Evolutionary conservation across 2,888 invertebrate species (phyloP), one percentile per base, ranked within the genome.

Genomic region (Sussaba pulchella): DNA sequence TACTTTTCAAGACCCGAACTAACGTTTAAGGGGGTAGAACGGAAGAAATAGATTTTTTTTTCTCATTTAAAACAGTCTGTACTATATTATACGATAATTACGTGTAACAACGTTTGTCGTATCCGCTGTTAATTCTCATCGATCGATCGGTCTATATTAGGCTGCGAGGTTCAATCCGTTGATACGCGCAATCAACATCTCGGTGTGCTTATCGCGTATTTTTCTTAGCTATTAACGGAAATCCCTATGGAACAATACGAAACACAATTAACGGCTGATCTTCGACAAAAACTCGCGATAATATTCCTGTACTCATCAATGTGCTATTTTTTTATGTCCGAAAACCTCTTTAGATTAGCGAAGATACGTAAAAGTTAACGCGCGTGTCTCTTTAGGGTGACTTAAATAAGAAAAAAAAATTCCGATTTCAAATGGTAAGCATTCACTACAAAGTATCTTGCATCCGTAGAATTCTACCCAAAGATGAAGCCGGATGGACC

Each of bases 311-410:
- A 87, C 84, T 88, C 86, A 83, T 86, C 81, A 85, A 89, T 87
- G 86, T 86, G 87, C 87, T 91, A 90, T 91, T 91, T 91, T 31
- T 90, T 90, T 91, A 89, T 89, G 89, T 88, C 87, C 86, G 81
- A 78, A 86, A 70, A 45, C 6, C 6, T 31, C 61, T 67, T 73
- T 69, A 73, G 69, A 43, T 39, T 77, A 76, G 67, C 71, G 63
- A 80, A 31, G 78, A 82, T 85, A 71, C 81, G 67, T 71, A 9
- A n/a, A 57, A 85, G 85, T n/a, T n/a, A n/a, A 84, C 87, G 81
- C 82, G 69, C 81, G 84, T 85, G 88, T 89, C 87, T 89, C 88
- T 88, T 88, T n/a, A n/a, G n/a, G n/a, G n/a, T n/a, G n/a, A n/a
- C n/a, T n/a, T n/a, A n/a, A n/a, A n/a, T n/a, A n/a, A n/a, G n/a